Percentiles rank a stretch among this genome's conserved stretches.
Conservation (phyloP, 2,888 invertebrate species). For the Pedicia rivosa region DNA sequence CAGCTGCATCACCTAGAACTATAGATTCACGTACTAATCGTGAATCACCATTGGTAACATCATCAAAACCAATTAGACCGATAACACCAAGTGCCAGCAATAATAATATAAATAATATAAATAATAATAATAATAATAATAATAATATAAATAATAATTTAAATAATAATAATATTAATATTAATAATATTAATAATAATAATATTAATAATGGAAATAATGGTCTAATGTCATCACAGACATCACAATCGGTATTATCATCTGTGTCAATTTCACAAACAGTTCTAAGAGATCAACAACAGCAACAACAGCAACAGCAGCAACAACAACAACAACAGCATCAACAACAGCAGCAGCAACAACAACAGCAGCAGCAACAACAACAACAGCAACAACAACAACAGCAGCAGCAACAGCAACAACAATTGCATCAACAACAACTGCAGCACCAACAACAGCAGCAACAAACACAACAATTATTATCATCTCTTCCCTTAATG, state of each 20-base stretch:
- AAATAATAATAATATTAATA: too few species aligned
- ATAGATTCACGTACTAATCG: constrained; percentile 31
- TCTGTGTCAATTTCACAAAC: neutral
- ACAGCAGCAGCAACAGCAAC: constrained; percentile 15
- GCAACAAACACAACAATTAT: constrained; percentile 16
- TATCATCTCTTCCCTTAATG: constrained; percentile 12
- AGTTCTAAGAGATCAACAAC: neutral
- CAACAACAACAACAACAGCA: constrained; percentile 9
- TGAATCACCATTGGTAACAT: constrained; percentile 18
- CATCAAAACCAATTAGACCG: constrained; percentile 16
- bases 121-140: neutral
- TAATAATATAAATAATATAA: constrained; percentile 1
- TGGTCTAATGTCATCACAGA: constrained; percentile 1
- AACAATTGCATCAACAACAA: constrained; percentile 13
- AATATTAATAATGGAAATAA: too few species aligned
- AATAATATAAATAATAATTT: too few species aligned
- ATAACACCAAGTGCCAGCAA: constrained; percentile 14
- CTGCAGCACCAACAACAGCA: constrained; percentile 7
- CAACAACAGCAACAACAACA: constrained; percentile 7
- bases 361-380: constrained; percentile 15
- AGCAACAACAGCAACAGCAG: constrained; percentile 10
- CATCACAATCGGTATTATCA: neutral
- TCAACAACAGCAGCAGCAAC: constrained; percentile 14
- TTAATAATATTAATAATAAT: too few species aligned
- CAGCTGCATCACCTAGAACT: constrained; percentile 46